Base-by-base conservation (phyloP, 2,888 invertebrate genomes). In the Drosophila antonietae region DNA sequence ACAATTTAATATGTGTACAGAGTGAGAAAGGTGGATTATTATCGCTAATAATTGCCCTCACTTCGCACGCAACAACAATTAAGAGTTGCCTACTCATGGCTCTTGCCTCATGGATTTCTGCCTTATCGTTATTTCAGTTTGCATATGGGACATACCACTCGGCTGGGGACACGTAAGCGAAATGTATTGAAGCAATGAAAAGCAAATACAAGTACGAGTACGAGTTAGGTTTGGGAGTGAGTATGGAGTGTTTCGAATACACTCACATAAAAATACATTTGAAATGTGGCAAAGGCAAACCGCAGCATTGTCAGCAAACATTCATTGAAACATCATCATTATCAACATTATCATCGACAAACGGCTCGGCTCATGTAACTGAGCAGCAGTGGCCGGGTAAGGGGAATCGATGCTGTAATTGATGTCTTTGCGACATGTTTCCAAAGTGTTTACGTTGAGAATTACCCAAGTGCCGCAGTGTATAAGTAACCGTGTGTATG, bases 381-480 rank as follows among this genome's bases (percentile, higher is more conserved):
- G 57, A 58, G 70, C 35, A 59, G 52, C 57, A 55, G 55, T 9
- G 62, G 37, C n/a, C 3, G 64, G 63, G 18, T 14, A 20, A 20
- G 52, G 59, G 59, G 76, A 72, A 78, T 78, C 90, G 90, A 84
- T 89, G 90, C 68, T 84, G 90, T 86, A 91, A 91, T 91, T 91
- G 90, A 92, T 91, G 91, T 85, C 89, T 91, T 92, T 92, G 91
- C 91, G 90, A 92, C 92, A 91, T 91, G 91, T 82, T 89, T 65
- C 73, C 88, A 80, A 90, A 84, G 90, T 84, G 90, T 84, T 84
- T 84, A 84, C 90, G 87, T 90, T 86, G 68, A 67, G 88, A 84
- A 90, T 84, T 88, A 86, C 90, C 89, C 83, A 73, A 87, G 84
- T 75, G 84, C 44, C 70, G 68, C 73, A 79, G 53, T 80, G 61